Base-by-base conservation (phyloP, 2,888 invertebrate species). In the Drosophila emarginata region DNA sequence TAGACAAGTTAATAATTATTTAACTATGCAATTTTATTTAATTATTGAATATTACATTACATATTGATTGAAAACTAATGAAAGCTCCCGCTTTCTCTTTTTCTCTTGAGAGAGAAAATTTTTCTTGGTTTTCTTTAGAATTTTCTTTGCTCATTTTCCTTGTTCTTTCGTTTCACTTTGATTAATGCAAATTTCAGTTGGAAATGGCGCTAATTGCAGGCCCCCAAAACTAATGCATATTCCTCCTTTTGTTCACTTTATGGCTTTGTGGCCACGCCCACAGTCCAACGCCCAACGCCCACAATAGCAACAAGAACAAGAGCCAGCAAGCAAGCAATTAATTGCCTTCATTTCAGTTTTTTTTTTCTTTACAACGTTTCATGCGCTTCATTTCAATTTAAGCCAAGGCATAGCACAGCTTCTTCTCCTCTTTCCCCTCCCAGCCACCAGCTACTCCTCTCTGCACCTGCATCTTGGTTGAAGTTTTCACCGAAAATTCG, bases 361-460 rank as follows among this genome's bases (percentile, higher is more conserved):
- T 50, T 50, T 15, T 18, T 45, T 18, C 6, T 9, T 40, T 40
- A 39, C 18, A 28, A 21, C 40, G 14, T 28, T 60, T 51, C 32
- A 36, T 32, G 45, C 60, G 51, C 60, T 60, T 60, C 32, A 60
- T 60, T 36, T 60, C 60, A 60, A 51, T 51, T 51, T 51, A 21
- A 26, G 32, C 60, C 45, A 57, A 57, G 21, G 23, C 21, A 28
- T 36, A 32, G 11, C 32, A 11, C 40, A 9, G 40, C 18, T 18
- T 7, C 18, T 18, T 45, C 9, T 45, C 4, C 45, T 12, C 45
- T n/a, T n/a, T 21, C 21, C 39, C 39, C 4, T 14, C 5, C 4
- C n/a, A n/a, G 2, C 9, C 39, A 6, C 14, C 39, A 14, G 11
- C n/a, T n/a, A 0, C 45, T 21, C 21, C 21, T 32, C 32, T 32